Evolutionary conservation across 1,140 invertebrate genomes (phyloP).

Genomic region (Aricia agestis): DNA sequence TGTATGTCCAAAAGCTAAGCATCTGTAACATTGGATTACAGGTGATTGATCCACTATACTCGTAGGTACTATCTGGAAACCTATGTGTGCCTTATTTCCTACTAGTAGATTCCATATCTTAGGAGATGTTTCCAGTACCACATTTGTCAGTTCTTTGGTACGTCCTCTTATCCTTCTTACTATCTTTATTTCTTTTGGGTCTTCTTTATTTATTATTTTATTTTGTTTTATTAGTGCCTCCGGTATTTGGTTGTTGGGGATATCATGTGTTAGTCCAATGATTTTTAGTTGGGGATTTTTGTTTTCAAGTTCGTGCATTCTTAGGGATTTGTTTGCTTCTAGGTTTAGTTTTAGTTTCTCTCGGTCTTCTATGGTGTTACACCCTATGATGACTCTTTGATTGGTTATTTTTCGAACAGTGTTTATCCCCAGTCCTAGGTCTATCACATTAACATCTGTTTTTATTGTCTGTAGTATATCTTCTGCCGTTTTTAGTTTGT

Average conservation of each 20-base stretch:
- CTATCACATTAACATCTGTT: background rate
- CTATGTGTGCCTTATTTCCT: background rate
- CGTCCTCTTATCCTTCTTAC: background rate
- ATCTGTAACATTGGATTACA: background rate
- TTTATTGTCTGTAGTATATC: background rate
- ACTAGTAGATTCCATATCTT: background rate
- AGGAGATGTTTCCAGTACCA: background rate
- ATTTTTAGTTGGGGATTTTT: too few relatives aligned
- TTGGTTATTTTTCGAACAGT: background rate
- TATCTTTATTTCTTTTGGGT: background rate
- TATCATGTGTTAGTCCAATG: too few relatives aligned
- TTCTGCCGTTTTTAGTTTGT: too few relatives aligned
- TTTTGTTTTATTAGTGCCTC: background rate
- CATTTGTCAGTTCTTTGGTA: background rate
- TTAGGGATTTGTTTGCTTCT: too few relatives aligned
- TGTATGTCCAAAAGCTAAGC: background rate
- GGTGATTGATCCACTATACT: background rate
- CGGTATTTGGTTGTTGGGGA: background rate
- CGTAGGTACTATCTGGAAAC: background rate
- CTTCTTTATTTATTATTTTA: background rate
- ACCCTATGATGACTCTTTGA: background rate
- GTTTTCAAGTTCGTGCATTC: too few relatives aligned
- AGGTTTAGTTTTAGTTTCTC: too few relatives aligned
- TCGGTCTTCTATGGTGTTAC: too few relatives aligned
- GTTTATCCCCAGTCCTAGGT: too few relatives aligned